phyloP scores from a whole-genome alignment of 2,888 invertebrate genomes.

The Cheiracanthium punctorium region DNA sequence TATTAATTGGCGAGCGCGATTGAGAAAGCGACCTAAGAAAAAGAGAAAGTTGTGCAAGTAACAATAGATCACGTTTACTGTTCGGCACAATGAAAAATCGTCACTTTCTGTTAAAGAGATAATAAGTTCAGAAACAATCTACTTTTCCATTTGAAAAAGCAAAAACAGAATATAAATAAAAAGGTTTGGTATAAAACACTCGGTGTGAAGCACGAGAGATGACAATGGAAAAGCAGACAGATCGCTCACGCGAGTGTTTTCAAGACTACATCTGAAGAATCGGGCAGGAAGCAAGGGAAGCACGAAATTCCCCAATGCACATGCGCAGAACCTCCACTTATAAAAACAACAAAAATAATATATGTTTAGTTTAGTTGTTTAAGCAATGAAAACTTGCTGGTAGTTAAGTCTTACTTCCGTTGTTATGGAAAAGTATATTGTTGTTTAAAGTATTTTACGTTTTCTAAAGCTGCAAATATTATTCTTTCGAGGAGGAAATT shows the following conservation, averaged over 20 bases:
- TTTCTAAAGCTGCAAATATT: too few species aligned
- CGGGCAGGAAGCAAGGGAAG: constrained; percentile 14
- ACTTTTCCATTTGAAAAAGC: neutral
- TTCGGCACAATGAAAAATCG: neutral
- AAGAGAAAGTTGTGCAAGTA: constrained; percentile 29
- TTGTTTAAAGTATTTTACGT: too few species aligned
- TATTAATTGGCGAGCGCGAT: constrained; percentile 22
- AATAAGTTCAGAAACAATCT: neutral
- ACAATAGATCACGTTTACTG: constrained; percentile 25
- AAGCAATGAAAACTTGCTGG: too few species aligned
- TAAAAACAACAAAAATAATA: too few species aligned
- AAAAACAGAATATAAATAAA: neutral
- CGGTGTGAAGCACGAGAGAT: neutral
- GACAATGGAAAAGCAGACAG: neutral
- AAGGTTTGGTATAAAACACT: neutral
- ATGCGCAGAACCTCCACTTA: neutral
- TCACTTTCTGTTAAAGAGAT: neutral
- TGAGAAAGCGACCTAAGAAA: neutral
- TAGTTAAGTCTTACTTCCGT: too few species aligned
- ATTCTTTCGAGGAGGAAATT: too few species aligned
- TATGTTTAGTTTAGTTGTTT: too few species aligned
- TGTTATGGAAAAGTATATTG: too few species aligned
- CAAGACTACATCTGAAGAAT: neutral
- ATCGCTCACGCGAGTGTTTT: constrained; percentile 2
- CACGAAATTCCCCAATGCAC: neutral